Evolutionary conservation across 35 echinoderm and acorn worm genomes (phyloP).

Genomic region (Lytechinus pictus): DNA sequence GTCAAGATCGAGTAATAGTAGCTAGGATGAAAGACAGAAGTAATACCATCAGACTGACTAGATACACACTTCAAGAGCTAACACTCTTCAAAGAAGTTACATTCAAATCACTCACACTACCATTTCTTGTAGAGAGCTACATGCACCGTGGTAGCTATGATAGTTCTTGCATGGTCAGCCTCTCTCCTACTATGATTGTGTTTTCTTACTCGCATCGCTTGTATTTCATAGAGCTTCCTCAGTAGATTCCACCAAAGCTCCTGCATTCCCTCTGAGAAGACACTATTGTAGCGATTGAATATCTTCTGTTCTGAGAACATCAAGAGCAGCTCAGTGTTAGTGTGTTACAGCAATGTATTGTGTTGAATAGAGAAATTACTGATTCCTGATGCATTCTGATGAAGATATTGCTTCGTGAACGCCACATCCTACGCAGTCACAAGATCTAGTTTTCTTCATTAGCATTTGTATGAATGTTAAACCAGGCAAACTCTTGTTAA

Average conservation of each 20-base stretch:
- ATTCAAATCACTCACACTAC: not conserved
- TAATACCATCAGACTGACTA: not conserved
- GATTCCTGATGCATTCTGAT: too few species aligned
- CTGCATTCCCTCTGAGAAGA: not conserved
- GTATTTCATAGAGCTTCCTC: not conserved
- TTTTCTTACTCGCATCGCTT: not conserved
- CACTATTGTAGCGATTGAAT: not conserved
- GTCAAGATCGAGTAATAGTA: not conserved
- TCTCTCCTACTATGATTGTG: not conserved
- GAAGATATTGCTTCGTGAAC: too few species aligned
- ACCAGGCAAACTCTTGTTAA: too few species aligned
- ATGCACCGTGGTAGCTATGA: not conserved
- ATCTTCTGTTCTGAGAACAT: not conserved
- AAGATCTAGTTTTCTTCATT: too few species aligned
- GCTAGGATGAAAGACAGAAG: not conserved
- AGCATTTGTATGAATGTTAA: too few species aligned
- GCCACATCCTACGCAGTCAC: too few species aligned
- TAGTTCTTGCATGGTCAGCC: not conserved
- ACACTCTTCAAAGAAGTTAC: not conserved
- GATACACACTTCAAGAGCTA: not conserved
- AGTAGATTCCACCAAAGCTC: not conserved
- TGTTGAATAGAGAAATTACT: not conserved
- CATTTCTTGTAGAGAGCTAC: not conserved
- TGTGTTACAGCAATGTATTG: not conserved
- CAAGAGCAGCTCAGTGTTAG: not conserved